Evolutionary conservation across 2,113 vertebrate genomes (phyloP).

Genomic region (Carlito syrichta): DNA sequence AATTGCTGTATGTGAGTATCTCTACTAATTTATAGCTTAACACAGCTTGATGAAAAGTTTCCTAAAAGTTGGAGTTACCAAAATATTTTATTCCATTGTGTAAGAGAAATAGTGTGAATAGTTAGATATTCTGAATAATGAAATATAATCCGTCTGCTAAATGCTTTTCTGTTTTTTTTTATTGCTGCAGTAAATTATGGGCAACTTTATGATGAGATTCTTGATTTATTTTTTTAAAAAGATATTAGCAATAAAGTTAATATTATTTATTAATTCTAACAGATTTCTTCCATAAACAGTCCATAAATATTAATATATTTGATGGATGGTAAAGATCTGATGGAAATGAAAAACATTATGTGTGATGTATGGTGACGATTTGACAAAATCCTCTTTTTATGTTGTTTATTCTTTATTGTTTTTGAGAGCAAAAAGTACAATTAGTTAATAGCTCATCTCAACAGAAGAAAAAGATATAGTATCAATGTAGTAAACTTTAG

Average conservation of each 20-base stretch:
- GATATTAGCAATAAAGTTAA: constrained; percentile 81
- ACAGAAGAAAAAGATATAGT: constrained; percentile 44
- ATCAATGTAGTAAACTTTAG: constrained; percentile 32
- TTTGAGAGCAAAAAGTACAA: constrained; percentile 64
- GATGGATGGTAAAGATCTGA: constrained; percentile 69
- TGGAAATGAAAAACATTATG: constrained; percentile 61
- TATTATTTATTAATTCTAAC: constrained; percentile 85
- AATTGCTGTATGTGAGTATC: neutral
- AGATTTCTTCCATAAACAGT: constrained; percentile 73
- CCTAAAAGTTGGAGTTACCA: neutral
- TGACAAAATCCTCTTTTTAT: constrained; percentile 72
- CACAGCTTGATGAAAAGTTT: neutral
- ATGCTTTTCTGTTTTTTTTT: constrained; percentile 74
- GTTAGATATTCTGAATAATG: constrained; percentile 70
- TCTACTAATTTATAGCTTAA: neutral
- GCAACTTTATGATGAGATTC: constrained; percentile 73
- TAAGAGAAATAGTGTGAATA: neutral
- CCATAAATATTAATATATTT: constrained; percentile 84
- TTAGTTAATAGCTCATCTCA: constrained; percentile 75
- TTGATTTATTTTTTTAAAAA: constrained; percentile 80
- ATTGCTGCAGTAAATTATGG: constrained; percentile 77
- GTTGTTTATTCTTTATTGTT: constrained; percentile 67
- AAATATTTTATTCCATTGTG: constrained; percentile 19
- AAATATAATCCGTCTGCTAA: constrained; percentile 60
- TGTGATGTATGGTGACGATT: constrained; percentile 66